A percentile compares a stretch with the other conserved stretches of the same genome.
Evolutionary conservation across 1,140 invertebrate genomes (phyloP).

Genomic region (Drosophila lacertosa): DNA sequence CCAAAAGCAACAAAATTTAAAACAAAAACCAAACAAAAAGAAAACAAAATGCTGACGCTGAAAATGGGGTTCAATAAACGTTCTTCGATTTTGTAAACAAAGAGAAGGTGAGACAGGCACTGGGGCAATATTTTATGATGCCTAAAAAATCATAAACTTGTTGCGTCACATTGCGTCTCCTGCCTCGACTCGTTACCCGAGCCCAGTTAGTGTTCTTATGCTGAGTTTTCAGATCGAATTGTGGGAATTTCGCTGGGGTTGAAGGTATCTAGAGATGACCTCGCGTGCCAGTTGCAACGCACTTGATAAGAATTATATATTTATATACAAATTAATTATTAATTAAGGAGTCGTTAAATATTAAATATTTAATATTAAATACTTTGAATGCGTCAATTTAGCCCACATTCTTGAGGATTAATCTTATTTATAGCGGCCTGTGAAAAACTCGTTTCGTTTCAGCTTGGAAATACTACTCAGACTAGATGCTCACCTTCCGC

Average conservation of each 20-base stretch:
- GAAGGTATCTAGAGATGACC: not conserved
- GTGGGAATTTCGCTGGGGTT: not conserved
- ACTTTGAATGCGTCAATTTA: not conserved
- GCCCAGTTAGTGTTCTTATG: slow-evolving; percentile 6
- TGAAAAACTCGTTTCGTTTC: slow-evolving; percentile 57
- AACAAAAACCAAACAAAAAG: slow-evolving; percentile 39
- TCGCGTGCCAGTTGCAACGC: not conserved
- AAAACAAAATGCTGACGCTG: slow-evolving; percentile 43
- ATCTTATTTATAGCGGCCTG: slow-evolving; percentile 15
- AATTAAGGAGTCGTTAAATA: not conserved
- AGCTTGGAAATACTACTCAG: not conserved
- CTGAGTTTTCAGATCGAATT: not conserved
- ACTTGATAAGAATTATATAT: slow-evolving; percentile 14
- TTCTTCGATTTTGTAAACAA: slow-evolving; percentile 45
- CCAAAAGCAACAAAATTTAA: slow-evolving; percentile 22
- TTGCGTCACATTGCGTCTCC: slow-evolving; percentile 1
- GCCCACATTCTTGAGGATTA: slow-evolving; percentile 10
- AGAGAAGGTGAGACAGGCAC: slow-evolving; percentile 8
- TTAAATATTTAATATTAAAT: slow-evolving; percentile 1
- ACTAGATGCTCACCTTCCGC: slow-evolving; percentile 64
- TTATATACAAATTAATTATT: not conserved
- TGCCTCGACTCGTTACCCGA: no score
- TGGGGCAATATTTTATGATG: slow-evolving; percentile 16
- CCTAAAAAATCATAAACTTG: slow-evolving; percentile 25
- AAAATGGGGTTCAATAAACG: slow-evolving; percentile 65